Evolutionary conservation across 2,797 vertebrate genomes (phyloP).

Genomic region (Pseudocheirus occidentalis): DNA sequence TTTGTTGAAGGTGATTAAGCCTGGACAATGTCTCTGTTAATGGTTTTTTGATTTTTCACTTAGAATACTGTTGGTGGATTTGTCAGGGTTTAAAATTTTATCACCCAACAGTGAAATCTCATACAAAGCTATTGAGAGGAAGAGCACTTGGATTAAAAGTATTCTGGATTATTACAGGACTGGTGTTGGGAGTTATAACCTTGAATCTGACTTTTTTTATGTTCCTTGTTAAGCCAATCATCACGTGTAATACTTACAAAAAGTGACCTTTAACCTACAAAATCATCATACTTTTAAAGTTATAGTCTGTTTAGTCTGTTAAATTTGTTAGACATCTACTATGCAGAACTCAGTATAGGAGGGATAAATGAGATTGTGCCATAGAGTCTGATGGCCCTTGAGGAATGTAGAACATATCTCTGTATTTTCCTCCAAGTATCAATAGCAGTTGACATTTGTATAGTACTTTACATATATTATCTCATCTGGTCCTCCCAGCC

Average conservation of each 20-base stretch:
- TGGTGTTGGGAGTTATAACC: neutral
- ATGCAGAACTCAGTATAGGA: neutral
- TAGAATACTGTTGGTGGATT: neutral
- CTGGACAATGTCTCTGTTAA: neutral
- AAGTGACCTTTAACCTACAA: neutral
- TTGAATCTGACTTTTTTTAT: neutral
- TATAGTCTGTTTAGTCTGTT: neutral
- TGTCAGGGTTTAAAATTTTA: neutral
- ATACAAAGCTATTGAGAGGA: neutral
- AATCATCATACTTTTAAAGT: neutral
- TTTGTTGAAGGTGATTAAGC: slow-evolving; percentile 24
- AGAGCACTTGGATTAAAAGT: neutral
- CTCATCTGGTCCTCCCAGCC: neutral
- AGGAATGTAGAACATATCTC: neutral
- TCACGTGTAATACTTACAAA: neutral
- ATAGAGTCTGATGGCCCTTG: neutral
- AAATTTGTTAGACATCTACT: neutral
- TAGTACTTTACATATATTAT: neutral
- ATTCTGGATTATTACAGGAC: neutral
- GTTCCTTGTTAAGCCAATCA: neutral
- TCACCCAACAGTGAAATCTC: neutral
- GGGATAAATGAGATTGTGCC: neutral
- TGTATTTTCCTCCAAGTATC: neutral
- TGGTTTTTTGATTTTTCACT: neutral
- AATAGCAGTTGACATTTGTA: neutral